Evolutionary conservation across 2,797 vertebrate genomes (phyloP).

Genomic region (Botia almorhae): DNA sequence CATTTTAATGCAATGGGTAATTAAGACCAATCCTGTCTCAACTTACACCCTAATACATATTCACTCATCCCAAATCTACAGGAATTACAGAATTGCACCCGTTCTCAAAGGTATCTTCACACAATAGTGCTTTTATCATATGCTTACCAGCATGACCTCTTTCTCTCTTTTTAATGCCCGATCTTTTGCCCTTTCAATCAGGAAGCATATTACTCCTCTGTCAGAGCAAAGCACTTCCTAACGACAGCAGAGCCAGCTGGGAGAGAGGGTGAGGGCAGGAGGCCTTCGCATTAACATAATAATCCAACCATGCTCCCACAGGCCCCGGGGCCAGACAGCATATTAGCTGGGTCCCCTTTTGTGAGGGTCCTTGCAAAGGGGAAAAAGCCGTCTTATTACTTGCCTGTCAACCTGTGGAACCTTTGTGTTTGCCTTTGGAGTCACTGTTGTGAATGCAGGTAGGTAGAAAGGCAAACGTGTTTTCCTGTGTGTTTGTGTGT

Average conservation of each 20-base stretch:
- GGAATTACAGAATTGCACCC: constrained; percentile 71
- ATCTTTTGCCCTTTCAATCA: constrained; percentile 99
- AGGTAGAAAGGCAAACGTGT: not conserved
- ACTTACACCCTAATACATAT: constrained; percentile 75
- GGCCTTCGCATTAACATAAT: constrained; percentile 99
- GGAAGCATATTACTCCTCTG: constrained; percentile 99
- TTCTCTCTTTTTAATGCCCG: constrained; percentile 82
- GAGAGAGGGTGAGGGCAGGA: constrained; percentile 94
- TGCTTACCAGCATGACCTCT: constrained; percentile 87
- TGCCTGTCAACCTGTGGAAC: constrained; percentile 93
- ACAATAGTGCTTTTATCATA: constrained; percentile 86
- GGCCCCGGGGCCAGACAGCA: constrained; percentile 97
- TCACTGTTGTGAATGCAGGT: not conserved
- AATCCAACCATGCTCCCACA: constrained; percentile 95
- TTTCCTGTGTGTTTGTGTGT: not conserved
- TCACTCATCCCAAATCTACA: constrained; percentile 73
- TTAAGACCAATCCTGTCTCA: constrained; percentile 71
- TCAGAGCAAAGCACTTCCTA: constrained; percentile 98
- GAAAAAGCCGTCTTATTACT: constrained; percentile 75
- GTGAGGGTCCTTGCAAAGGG: constrained; percentile 73
- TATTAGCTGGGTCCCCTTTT: constrained; percentile 87
- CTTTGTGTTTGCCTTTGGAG: constrained; percentile 41
- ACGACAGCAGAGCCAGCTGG: constrained; percentile 98
- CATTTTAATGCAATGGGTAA: constrained; percentile 74
- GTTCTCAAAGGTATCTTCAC: constrained; percentile 75